Percentiles rank a stretch among this genome's conserved stretches.
Conservation (phyloP, 2,113 vertebrate species). For the Silurus asotus region DNA sequence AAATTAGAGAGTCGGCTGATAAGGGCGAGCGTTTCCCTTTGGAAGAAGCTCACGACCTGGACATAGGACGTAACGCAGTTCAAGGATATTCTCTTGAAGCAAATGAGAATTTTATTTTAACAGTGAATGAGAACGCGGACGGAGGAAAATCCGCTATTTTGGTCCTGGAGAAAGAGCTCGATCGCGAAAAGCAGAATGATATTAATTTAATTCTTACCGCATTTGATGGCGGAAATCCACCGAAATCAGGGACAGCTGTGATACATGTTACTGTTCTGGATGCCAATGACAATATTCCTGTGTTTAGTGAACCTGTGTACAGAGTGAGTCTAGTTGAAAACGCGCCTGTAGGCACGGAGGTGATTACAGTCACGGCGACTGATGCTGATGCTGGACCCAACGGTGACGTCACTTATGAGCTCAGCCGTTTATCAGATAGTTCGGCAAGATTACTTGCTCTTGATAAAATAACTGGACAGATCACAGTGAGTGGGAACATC, state of each 20-base stretch:
- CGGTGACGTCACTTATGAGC: constrained; percentile 9
- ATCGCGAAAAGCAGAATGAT: no score
- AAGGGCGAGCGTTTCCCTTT: constrained; percentile 60
- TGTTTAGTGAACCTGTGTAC: no score
- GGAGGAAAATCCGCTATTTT: no score
- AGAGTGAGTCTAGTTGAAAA: no score
- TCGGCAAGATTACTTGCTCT: neutral
- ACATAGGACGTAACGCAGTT: constrained; percentile 64
- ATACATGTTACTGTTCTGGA: no score
- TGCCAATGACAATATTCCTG: no score
- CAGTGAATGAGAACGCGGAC: no score
- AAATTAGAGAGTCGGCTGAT: constrained; percentile 59
- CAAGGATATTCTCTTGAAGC: constrained; percentile 51
- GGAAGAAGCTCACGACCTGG: constrained; percentile 58
- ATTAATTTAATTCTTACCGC: no score
- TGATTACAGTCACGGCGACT: constrained; percentile 5
- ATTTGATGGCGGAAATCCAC: no score
- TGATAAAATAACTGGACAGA: neutral
- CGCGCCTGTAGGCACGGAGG: neutral
- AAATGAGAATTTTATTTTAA: constrained; percentile 45
- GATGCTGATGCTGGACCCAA: neutral
- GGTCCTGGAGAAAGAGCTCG: no score
- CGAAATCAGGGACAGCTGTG: no score
- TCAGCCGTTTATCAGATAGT: neutral
- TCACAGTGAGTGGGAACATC: neutral